phyloP scores from a whole-genome alignment of 2,888 invertebrate genomes.

The Tetheella fluctuosa region DNA sequence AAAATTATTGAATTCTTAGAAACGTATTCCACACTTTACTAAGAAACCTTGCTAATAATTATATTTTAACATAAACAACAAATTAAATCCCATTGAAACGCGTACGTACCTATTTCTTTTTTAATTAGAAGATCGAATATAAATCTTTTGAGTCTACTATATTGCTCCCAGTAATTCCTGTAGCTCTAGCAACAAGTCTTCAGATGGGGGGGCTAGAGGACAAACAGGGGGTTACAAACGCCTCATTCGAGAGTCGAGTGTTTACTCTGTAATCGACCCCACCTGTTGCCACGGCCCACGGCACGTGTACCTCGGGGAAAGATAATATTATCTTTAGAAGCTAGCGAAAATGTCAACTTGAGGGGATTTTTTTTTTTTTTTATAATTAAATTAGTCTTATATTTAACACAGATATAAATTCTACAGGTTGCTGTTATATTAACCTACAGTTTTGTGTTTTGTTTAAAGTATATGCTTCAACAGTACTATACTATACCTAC shows the following conservation, averaged over 20 bases:
- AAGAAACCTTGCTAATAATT: neutral
- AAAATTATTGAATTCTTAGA: no score
- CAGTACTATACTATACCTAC: no score
- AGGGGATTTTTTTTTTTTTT: neutral
- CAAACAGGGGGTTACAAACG: neutral
- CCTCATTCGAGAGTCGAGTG: neutral
- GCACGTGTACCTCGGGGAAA: constrained; percentile 22
- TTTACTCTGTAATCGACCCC: constrained; percentile 10
- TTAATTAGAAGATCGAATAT: neutral
- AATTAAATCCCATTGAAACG: neutral
- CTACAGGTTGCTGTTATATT: no score
- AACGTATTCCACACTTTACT: no score
- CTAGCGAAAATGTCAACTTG: constrained; percentile 20
- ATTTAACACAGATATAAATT: no score
- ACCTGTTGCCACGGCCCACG: constrained; percentile 35
- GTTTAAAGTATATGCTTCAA: no score
- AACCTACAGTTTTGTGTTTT: no score
- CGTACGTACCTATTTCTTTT: no score
- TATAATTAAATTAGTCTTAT: no score
- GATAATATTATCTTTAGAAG: constrained; percentile 25
- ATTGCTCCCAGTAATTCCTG: constrained; percentile 2
- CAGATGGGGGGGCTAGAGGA: neutral
- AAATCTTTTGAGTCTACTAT: neutral
- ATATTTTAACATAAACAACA: neutral
- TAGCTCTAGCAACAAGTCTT: neutral